These are phyloP conservation scores for Moxostoma hubbsi DNA, from an alignment of 2,797 vertebrate genomes.

Conservation along the genomic window DNA sequence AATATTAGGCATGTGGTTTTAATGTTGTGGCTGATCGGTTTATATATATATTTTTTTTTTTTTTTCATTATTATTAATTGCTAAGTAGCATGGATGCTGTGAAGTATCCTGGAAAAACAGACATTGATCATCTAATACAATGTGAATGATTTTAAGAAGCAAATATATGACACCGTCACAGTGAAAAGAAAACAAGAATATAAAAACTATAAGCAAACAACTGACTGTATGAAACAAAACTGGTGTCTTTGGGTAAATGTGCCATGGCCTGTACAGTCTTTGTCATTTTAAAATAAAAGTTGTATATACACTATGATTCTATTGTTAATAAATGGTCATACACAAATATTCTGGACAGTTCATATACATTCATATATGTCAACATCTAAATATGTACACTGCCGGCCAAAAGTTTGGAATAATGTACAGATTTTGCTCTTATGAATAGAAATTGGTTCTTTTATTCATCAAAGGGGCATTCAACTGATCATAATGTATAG, in stretches of 20 bases:
- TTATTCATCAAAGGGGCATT: too few species aligned
- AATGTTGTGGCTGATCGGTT: too few species aligned
- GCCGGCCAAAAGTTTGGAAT: too few species aligned
- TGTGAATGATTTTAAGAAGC: neutral
- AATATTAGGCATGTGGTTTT: too few species aligned
- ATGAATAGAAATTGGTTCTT: too few species aligned
- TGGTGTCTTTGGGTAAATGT: conserved; percentile 10
- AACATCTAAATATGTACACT: conserved; percentile 76
- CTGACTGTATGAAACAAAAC: neutral
- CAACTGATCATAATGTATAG: too few species aligned
- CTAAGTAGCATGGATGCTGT: neutral
- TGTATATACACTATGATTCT: conserved; percentile 43
- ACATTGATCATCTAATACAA: conserved; percentile 42
- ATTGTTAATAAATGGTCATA: conserved; percentile 67
- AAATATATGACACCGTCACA: neutral
- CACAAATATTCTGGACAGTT: conserved; percentile 75
- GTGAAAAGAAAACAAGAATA: conserved; percentile 36
- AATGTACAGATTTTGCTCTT: too few species aligned
- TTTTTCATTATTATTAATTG: too few species aligned
- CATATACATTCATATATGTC: conserved; percentile 86
- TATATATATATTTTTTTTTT: too few species aligned
- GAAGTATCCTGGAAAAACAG: conserved; percentile 51
- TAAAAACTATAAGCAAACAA: neutral
- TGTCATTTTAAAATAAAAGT: conserved; percentile 54
- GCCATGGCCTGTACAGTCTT: neutral